Evolutionary conservation across 2,888 invertebrate genomes (phyloP).

Genomic region (Lasioglossum calceatum): DNA sequence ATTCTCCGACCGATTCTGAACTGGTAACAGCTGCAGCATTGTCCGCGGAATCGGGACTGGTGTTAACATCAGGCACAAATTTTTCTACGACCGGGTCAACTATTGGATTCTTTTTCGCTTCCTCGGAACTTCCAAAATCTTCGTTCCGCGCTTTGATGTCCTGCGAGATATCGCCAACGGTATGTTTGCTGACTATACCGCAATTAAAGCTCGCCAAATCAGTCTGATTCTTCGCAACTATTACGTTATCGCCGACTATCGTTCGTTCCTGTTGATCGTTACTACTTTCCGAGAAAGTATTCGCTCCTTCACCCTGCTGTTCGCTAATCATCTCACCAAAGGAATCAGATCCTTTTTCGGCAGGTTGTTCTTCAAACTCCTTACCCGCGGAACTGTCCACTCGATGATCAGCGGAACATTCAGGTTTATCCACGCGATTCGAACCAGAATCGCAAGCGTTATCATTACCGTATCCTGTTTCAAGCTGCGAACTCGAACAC

Average conservation of each 20-base stretch:
- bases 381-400: conserved; percentile 39
- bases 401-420: conserved; percentile 36
- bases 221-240: conserved; percentile 31
- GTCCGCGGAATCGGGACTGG: conserved; percentile 50
- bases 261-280: conserved; percentile 54
- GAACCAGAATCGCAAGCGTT: conserved; percentile 21
- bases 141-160: conserved; percentile 55
- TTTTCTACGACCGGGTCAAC: conserved; percentile 50
- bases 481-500: conserved; percentile 38
- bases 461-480: conserved; percentile 35
- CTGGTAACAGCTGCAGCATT: conserved; percentile 51
- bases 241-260: conserved; percentile 52
- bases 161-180: conserved; percentile 29
- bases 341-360: conserved; percentile 32
- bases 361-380: not conserved
- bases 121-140: conserved; percentile 54
- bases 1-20: conserved; percentile 50
- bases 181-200: conserved; percentile 46
- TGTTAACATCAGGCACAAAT: conserved; percentile 46
- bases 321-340: conserved; percentile 47
- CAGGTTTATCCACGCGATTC: conserved; percentile 17
- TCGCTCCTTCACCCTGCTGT: conserved; percentile 53
- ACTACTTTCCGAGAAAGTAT: conserved; percentile 56
- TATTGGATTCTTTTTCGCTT: conserved; percentile 35
- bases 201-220: conserved; percentile 59